These are phyloP conservation scores for Leuciscus idus DNA, from an alignment of 2,113 vertebrate genomes.

Conservation along the genomic window DNA sequence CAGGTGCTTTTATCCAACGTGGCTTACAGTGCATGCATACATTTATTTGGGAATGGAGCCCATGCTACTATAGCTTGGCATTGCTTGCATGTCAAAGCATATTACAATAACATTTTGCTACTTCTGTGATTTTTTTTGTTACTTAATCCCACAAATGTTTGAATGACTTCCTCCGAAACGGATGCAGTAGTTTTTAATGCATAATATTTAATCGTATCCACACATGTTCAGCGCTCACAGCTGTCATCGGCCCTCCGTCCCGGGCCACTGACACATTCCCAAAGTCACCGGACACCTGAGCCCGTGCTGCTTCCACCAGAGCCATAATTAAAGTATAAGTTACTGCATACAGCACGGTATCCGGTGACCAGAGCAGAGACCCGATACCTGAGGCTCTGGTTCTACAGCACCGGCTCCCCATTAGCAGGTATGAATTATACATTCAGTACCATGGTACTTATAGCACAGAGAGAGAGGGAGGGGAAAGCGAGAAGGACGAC, in stretches of 20 bases:
- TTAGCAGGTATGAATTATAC: slow-evolving; percentile 70
- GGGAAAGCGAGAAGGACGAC: slow-evolving; percentile 14
- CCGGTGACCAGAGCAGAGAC: slow-evolving; percentile 54
- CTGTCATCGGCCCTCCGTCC: slow-evolving; percentile 62
- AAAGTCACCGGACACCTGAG: slow-evolving; percentile 68
- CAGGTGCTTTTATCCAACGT: no score
- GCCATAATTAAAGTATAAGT: slow-evolving; percentile 67
- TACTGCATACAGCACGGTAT: slow-evolving; percentile 59
- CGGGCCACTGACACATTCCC: slow-evolving; percentile 68
- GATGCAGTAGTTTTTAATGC: slow-evolving; percentile 23
- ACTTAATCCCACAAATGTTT: not conserved
- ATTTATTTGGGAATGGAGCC: no score
- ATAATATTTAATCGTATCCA: slow-evolving; percentile 42
- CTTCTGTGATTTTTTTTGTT: not conserved
- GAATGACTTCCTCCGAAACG: not conserved
- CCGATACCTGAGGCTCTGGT: slow-evolving; percentile 48
- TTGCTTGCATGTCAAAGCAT: no score
- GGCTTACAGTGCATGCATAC: no score
- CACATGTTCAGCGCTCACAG: slow-evolving; percentile 56
- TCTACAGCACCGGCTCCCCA: slow-evolving; percentile 58
- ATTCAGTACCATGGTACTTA: slow-evolving; percentile 55
- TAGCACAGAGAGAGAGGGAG: slow-evolving; percentile 40
- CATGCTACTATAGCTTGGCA: no score
- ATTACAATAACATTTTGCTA: no score
- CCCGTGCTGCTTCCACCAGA: slow-evolving; percentile 45